These are phyloP conservation scores for Leptinotarsa juncta DNA, from an alignment of 2,888 invertebrate species.

Conservation along the genomic window DNA sequence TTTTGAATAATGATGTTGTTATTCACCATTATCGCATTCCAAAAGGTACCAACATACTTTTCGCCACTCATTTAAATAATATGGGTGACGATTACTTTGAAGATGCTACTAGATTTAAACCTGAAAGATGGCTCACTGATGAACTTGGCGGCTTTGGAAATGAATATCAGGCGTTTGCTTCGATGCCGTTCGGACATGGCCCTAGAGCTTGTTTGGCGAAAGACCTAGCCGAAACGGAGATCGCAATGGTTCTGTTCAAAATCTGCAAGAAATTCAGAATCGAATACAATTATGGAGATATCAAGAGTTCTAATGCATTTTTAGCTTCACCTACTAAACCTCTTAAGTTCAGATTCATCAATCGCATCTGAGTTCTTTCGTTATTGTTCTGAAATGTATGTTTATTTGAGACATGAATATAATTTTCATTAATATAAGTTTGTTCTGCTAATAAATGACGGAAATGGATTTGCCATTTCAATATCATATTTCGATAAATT, in stretches of 20 bases:
- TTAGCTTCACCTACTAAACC: conserved; percentile 72
- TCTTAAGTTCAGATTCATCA: conserved; percentile 74
- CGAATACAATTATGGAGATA: conserved; percentile 77
- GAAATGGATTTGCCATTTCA: too few relatives aligned
- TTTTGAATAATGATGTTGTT: conserved; percentile 71
- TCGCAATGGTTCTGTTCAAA: conserved; percentile 70
- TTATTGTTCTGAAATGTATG: conserved; percentile 22
- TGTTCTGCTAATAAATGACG: neutral
- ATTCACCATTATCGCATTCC: conserved; percentile 72
- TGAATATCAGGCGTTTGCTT: conserved; percentile 68
- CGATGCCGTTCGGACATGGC: conserved; percentile 75
- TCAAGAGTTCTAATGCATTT: conserved; percentile 70
- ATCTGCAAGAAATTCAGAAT: conserved; percentile 72
- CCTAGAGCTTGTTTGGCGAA: conserved; percentile 73
- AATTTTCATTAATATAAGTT: neutral
- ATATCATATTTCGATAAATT: too few relatives aligned
- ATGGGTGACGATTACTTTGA: conserved; percentile 75
- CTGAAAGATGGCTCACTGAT: conserved; percentile 72
- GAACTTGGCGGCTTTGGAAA: conserved; percentile 44
- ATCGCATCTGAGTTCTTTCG: conserved; percentile 62
- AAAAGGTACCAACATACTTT: conserved; percentile 72
- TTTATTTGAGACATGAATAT: conserved; percentile 6
- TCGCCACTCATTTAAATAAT: conserved; percentile 74
- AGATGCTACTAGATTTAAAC: conserved; percentile 71
- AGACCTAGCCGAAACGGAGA: conserved; percentile 72